Percentiles rank a stretch among this genome's conserved stretches.
Evolutionary conservation across 2,797 vertebrate species (phyloP).

Genomic region (Xerus rutilus): DNA sequence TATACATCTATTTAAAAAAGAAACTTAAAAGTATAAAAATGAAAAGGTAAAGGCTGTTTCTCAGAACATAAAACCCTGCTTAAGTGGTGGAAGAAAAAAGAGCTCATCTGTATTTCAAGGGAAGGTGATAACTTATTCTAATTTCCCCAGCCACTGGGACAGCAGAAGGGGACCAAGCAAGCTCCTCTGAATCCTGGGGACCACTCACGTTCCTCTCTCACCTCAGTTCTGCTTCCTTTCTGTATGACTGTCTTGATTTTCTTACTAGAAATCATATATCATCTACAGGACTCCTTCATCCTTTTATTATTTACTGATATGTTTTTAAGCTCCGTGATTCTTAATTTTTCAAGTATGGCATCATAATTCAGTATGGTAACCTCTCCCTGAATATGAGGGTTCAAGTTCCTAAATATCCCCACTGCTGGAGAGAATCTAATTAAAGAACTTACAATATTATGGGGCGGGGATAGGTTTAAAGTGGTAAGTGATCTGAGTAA

Average conservation of each 20-base stretch:
- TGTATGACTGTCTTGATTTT: neutral
- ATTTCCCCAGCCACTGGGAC: neutral
- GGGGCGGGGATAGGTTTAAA: neutral
- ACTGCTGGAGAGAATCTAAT: neutral
- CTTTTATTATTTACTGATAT: neutral
- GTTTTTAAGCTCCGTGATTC: neutral
- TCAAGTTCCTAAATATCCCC: neutral
- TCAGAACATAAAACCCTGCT: neutral
- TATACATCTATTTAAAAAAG: neutral
- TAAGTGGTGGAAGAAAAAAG: neutral
- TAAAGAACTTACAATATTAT: neutral
- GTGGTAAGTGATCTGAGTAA: neutral
- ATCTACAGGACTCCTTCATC: neutral
- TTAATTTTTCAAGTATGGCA: neutral
- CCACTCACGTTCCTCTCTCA: rapidly evolving
- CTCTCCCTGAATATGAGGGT: neutral
- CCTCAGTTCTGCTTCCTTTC: neutral
- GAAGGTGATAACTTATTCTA: neutral
- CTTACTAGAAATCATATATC: neutral
- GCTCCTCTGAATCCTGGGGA: neutral
- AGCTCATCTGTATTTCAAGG: neutral
- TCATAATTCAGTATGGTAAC: neutral
- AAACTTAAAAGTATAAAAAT: neutral
- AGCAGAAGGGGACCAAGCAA: neutral
- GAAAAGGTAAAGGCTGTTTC: neutral